phyloP scores from a whole-genome alignment of 2,113 vertebrate genomes.

The Trogon melanurus region DNA sequence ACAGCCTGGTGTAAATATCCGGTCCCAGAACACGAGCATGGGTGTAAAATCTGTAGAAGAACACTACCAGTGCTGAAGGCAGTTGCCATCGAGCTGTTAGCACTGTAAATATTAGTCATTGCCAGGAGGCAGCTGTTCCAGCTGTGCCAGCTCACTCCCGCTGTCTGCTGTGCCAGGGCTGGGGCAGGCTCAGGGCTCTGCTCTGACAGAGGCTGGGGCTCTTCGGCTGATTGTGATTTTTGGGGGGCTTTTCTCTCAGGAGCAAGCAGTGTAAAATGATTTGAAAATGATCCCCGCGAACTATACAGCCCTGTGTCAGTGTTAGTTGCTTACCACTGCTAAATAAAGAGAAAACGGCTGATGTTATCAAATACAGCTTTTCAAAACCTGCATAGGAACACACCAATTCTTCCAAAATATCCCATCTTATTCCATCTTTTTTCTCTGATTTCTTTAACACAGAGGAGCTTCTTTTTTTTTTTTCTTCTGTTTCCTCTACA shows the following conservation, averaged over 20 bases:
- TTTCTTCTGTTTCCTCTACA: not conserved
- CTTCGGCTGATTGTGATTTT: not conserved
- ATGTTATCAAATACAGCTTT: not conserved
- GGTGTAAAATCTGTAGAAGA: not conserved
- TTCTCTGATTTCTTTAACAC: not conserved
- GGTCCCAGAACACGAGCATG: fast-evolving
- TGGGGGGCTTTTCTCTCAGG: not conserved
- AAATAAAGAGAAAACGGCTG: not conserved
- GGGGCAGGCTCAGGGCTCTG: not conserved
- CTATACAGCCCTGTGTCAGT: not conserved
- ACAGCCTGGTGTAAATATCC: not conserved
- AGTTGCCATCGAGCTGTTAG: not conserved
- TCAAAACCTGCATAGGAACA: not conserved
- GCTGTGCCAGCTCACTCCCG: not conserved
- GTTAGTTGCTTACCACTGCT: not conserved
- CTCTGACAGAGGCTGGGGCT: not conserved
- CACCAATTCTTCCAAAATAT: not conserved
- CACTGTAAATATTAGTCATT: not conserved
- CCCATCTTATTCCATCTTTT: not conserved
- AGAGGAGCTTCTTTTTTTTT: not conserved
- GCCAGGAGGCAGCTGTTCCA: not conserved
- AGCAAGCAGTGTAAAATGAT: not conserved
- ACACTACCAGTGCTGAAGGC: not conserved
- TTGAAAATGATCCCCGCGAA: not conserved
- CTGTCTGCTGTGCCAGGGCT: fast-evolving